Base-by-base conservation (phyloP, 2,113 vertebrate genomes). In the Rhombomys opimus region DNA sequence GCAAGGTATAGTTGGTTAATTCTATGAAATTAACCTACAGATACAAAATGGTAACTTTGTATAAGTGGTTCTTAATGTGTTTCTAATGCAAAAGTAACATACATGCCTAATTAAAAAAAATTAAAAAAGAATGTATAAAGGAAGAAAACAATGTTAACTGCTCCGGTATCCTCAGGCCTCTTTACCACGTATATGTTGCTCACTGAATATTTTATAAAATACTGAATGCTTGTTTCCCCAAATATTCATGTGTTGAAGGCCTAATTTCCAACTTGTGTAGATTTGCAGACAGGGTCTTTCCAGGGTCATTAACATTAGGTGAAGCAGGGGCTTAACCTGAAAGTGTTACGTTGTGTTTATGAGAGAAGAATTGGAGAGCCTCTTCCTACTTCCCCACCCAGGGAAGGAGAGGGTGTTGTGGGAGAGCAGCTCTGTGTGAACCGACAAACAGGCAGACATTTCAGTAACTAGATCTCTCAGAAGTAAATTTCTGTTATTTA, bases 81-180 rank as follows among this genome's bases (percentile, higher is more conserved):
- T 81, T 32, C 35, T 70, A 38, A 54, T 41, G 2, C 23, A 72
- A 89, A 87, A 52, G 38, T 35, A 61, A 90, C 38, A 67, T 1
- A n/a, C 4, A 54, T 73, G 78, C 22, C 35, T 91, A 72, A n/a
- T 72, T 87, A 38, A 87, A 57, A 87, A 18, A 95, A 54, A 23
- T 87, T 54, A 87, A 57, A 87, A 18, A 95, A 54, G 30, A 96
- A 80, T 18, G 5, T 12, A 95, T 27, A 70, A 90, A 50, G 57
- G 78, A 95, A 88, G 32, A 80, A 91, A 93, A 90, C 76, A n/a
- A n/a, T 82, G 3, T 75, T 73, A 93, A 61, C 57, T 17, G 92
- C 2, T 4, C 12, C 11, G 35, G 17, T 77, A 81, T 20, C 27
- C 4, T 80, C 52, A 57, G 35, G n/a, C 5, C 68, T 76, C 20